Base-by-base conservation (phyloP, 2,113 vertebrate species). In the Scartelaos histophorus region DNA sequence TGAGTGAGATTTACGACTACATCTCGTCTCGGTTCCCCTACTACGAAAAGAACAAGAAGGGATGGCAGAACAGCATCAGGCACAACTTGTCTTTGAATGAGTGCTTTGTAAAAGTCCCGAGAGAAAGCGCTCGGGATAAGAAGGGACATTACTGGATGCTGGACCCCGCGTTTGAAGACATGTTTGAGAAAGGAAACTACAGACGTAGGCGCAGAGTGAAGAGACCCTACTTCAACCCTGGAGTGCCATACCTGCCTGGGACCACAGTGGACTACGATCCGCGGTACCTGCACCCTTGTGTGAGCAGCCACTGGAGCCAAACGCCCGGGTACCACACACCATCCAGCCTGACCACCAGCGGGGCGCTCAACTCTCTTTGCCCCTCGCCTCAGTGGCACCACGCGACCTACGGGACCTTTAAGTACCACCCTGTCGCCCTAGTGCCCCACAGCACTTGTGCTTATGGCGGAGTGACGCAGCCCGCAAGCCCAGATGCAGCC, bases 41-140 rank as follows among this genome's bases (percentile, higher is more conserved):
- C 75, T 96, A 94, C 67, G 90, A 94, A 80, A 87, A 79, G 54
- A 76, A 90, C 51, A 74, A 93, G 21, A 94, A 93, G 38, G 91
- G 93, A 0, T 96, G 95, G 95, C 93, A 94, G 73, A 96, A 95
- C 75, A 94, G 94, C 80, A 82, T 95, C 12, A 81, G 95, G 0
- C 95, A 96, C 91, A 95, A 94, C 72, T 85, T 96, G 43, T 96
- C 95, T 71, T 89, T 95, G 34, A 94, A 95, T 69, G 89, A 93
- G 56, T 96, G 95, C 47, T 96, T 96, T 82, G 62, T 92, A 6
- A 94, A 93, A 70, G 85, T 95, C 19, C 94, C 94, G 64, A 82
- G 91, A 19, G 85, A 90, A 4, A 73, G 29, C 61, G 60, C 70
- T 0, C 84, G 64, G 1, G 80, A 89, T 68, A 69, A 79, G 57